Percentiles rank a stretch among this genome's conserved stretches.
These are phyloP conservation scores for Eulimnadia texana DNA, from an alignment of 1,140 invertebrate genomes.

Conservation along the genomic window DNA sequence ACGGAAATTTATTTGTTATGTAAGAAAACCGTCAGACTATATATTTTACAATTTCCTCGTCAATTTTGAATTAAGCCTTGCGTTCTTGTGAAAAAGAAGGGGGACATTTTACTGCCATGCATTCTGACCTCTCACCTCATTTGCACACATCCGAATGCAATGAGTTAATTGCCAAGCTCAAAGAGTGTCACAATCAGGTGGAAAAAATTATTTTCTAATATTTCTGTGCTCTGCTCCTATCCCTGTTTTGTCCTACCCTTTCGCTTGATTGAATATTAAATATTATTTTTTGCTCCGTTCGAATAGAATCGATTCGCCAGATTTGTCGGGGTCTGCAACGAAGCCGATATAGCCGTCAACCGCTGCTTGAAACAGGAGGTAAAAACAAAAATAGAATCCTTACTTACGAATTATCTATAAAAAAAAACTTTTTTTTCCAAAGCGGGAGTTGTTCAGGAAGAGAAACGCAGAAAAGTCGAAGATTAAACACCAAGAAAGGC, in stretches of 20 bases:
- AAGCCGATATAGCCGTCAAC: neutral
- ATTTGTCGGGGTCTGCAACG: neutral
- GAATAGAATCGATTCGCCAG: neutral
- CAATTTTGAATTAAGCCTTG: neutral
- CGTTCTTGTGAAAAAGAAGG: no score
- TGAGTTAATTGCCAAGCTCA: slow-evolving; percentile 7
- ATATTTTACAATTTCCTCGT: neutral
- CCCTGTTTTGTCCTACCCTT: neutral
- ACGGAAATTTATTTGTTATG: no score
- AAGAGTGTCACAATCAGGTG: slow-evolving; percentile 15
- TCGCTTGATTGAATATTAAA: neutral
- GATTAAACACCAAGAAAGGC: slow-evolving; percentile 4
- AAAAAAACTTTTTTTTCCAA: neutral
- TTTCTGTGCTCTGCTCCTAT: neutral
- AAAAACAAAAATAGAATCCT: neutral
- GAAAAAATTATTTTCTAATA: neutral
- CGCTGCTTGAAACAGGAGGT: neutral
- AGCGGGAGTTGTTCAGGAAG: slow-evolving; percentile 14
- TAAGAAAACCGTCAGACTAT: no score
- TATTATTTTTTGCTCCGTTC: neutral
- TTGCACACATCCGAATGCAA: slow-evolving; percentile 17
- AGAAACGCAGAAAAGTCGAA: slow-evolving; percentile 11
- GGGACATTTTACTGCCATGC: slow-evolving; percentile 5
- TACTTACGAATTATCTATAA: neutral
- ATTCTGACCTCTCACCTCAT: slow-evolving; percentile 15